Percentiles rank a stretch among this genome's conserved stretches.
Conservation (phyloP, 2,797 vertebrate genomes). For the Pantherophis alleghaniensis region DNA sequence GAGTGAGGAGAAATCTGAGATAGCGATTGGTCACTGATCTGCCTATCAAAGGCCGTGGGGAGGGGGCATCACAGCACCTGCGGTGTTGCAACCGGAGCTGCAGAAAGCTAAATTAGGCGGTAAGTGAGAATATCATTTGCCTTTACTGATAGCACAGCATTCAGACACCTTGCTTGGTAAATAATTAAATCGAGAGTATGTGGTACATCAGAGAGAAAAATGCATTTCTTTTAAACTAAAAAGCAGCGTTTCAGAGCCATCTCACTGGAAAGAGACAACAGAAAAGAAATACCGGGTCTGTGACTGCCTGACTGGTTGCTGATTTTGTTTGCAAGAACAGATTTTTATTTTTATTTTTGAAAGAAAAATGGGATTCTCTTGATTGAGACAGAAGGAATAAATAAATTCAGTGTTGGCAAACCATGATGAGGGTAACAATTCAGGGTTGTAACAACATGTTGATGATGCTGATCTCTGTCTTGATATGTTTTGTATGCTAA, state of each 20-base stretch:
- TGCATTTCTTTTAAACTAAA: not conserved
- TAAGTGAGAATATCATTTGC: not conserved
- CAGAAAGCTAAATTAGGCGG: not conserved
- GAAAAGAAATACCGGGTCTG: not conserved
- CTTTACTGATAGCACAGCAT: slow-evolving; percentile 1
- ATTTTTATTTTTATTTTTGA: not conserved
- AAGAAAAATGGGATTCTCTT: not conserved
- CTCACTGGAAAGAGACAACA: not conserved
- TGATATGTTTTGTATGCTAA: not conserved
- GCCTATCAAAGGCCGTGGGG: not conserved
- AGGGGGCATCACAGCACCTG: not conserved
- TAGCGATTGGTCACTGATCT: slow-evolving; percentile 6
- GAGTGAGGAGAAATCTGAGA: slow-evolving; percentile 8
- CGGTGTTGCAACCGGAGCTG: not conserved
- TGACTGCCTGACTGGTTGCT: not conserved
- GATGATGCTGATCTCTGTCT: slow-evolving; percentile 2
- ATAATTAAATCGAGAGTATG: not conserved
- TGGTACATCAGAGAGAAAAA: not conserved
- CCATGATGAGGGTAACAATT: not conserved
- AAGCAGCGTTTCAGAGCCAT: slow-evolving; percentile 9
- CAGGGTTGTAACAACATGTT: not conserved
- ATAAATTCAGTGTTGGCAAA: not conserved
- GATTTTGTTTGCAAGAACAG: slow-evolving; percentile 11
- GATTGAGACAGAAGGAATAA: not conserved
- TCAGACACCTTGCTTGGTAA: not conserved